Conservation (phyloP, 2,113 vertebrate species). For the Protomyctophum bolini region DNA sequence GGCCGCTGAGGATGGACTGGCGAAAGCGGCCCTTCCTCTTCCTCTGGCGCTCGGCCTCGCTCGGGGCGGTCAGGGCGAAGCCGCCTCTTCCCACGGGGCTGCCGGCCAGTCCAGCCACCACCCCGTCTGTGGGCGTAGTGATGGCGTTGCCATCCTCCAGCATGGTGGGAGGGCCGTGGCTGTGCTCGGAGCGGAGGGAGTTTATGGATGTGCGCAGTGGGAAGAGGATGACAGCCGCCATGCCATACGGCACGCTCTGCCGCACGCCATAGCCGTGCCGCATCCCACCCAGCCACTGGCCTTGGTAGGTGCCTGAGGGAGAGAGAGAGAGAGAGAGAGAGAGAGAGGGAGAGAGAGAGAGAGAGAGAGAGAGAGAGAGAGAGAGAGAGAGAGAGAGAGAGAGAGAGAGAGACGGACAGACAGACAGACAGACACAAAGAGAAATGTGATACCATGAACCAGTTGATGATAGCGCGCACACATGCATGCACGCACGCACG, state of each 20-base stretch:
- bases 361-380: conserved; percentile 37
- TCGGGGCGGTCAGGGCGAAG: conserved; percentile 91
- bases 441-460: background rate
- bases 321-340: conserved; percentile 40
- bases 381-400: conserved; percentile 40
- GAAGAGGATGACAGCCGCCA: conserved; percentile 96
- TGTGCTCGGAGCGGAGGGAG: conserved; percentile 96
- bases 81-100: conserved; percentile 92
- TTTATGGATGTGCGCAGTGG: conserved; percentile 97
- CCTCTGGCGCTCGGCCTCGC: conserved; percentile 88
- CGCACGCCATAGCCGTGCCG: conserved; percentile 96
- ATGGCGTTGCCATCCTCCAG: conserved; percentile 62
- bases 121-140: conserved; percentile 70
- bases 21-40: conserved; percentile 96
- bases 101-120: conserved; percentile 82
- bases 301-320: conserved; percentile 91
- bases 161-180: conserved; percentile 87
- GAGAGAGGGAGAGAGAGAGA: conserved; percentile 43
- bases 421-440: conserved; percentile 17
- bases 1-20: conserved; percentile 92
- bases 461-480: background rate
- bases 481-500: background rate
- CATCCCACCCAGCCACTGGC: conserved; percentile 96
- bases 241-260: conserved; percentile 97
- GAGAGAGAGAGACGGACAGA: conserved; percentile 12